Evolutionary conservation across 37 sponge, comb jelly and placozoan genomes (phyloP).

Genomic region (Dysidea cf. avara): DNA sequence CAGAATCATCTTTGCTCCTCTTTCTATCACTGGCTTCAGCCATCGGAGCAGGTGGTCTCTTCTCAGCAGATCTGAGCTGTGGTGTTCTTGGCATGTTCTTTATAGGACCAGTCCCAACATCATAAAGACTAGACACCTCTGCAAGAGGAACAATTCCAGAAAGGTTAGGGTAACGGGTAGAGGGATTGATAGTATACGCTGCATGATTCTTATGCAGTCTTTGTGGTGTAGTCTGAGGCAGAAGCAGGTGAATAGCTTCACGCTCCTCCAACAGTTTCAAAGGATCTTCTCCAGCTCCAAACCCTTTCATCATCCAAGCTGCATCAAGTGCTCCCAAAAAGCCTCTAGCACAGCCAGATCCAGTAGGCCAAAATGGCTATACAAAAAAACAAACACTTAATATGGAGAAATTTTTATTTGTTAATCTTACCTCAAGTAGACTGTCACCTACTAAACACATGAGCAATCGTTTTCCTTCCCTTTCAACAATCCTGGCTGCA

Average conservation of each 20-base stretch:
- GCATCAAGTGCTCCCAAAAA: constrained; percentile 86
- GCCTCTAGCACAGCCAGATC: constrained; percentile 89
- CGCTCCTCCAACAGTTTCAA: constrained; percentile 76
- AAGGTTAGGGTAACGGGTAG: constrained; percentile 72
- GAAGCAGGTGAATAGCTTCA: constrained; percentile 71
- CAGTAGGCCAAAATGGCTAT: constrained; percentile 97
- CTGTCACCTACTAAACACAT: constrained; percentile 87
- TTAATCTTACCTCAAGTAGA: constrained; percentile 62
- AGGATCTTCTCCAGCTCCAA: constrained; percentile 46
- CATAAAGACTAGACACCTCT: constrained; percentile 67
- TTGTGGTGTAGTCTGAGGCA: constrained; percentile 77
- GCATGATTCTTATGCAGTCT: constrained; percentile 54
- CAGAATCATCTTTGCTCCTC: no score
- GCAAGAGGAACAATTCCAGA: constrained; percentile 47
- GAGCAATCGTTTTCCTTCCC: constrained; percentile 61
- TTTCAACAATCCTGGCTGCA: constrained; percentile 77
- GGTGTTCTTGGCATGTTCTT: no score
- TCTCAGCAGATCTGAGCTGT: no score
- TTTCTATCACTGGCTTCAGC: no score
- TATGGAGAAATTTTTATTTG: background rate
- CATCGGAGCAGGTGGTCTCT: no score
- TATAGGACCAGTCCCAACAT: constrained; percentile 50
- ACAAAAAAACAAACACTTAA: background rate
- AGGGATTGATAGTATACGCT: constrained; percentile 83
- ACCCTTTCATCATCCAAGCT: constrained; percentile 94